Percentiles rank a stretch among this genome's conserved stretches.
These are phyloP conservation scores for Aphyosemion australe DNA, from an alignment of 2,113 vertebrate genomes.

Conservation along the genomic window DNA sequence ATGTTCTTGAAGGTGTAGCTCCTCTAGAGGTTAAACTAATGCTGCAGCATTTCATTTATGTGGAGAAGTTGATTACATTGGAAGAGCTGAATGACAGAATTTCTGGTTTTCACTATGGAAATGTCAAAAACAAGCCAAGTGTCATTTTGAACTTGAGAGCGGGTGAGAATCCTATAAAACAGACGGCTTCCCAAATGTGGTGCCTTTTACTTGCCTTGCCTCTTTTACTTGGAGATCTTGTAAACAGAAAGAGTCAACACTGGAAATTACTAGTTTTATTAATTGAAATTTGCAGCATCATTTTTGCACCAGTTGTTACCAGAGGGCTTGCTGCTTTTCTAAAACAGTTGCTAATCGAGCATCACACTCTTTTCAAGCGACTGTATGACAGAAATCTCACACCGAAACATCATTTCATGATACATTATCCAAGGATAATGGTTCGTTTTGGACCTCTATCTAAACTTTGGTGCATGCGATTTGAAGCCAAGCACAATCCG, in stretches of 20 bases:
- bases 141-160: background rate
- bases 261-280: background rate
- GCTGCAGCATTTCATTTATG: background rate
- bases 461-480: conserved; percentile 8
- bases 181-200: conserved; percentile 1
- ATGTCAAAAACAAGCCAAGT: conserved; percentile 1
- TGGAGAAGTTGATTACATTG: background rate
- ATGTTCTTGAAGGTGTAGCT: conserved; percentile 1
- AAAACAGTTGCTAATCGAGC: conserved; percentile 4
- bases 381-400: background rate
- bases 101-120: background rate
- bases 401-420: conserved; percentile 3
- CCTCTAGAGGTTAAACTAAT: conserved; percentile 2
- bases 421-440: background rate
- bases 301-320: conserved; percentile 9
- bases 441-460: background rate
- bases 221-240: background rate
- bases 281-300: background rate
- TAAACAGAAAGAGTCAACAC: background rate
- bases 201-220: conserved; percentile 3
- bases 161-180: conserved; percentile 4
- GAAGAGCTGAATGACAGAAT: conserved; percentile 1
- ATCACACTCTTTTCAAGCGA: background rate
- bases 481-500: background rate
- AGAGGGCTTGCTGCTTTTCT: background rate